Conservation (phyloP, 2,797 vertebrate genomes). For the Mallotus villosus region DNA sequence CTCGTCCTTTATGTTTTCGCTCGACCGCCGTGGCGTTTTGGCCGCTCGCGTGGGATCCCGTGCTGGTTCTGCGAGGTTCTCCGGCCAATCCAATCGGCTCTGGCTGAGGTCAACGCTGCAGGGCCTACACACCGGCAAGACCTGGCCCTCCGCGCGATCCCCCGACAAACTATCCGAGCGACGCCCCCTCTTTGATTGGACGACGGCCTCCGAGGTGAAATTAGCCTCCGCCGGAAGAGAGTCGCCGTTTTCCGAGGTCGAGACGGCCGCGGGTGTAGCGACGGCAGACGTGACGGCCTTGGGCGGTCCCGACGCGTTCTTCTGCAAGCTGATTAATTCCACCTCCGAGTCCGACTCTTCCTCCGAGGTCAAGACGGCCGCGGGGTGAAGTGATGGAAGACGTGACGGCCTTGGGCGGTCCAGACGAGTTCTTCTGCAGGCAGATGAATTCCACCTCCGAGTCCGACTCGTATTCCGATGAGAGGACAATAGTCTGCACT, state of each 20-base stretch:
- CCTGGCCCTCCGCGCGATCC: background rate
- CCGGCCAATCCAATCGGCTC: background rate
- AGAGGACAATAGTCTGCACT: no score
- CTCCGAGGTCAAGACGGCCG: background rate
- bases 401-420: background rate
- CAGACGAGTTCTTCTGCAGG: background rate
- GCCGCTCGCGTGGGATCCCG: background rate
- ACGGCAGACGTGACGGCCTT: background rate
- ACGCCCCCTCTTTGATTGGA: no score
- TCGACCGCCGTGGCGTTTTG: background rate
- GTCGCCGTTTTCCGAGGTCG: background rate
- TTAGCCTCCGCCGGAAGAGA: background rate
- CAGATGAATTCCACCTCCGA: background rate
- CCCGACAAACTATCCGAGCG: background rate
- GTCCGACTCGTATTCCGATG: background rate
- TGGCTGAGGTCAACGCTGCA: slow-evolving; percentile 20
- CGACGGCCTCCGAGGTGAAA: background rate
- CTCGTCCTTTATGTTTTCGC: background rate
- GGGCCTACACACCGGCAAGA: background rate
- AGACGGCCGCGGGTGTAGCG: background rate
- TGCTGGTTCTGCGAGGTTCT: slow-evolving; percentile 13
- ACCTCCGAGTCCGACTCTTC: background rate
- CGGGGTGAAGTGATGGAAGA: background rate
- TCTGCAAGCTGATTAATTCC: background rate
- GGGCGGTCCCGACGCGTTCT: background rate